Evolutionary conservation across 2,113 vertebrate species (phyloP).

Genomic region (Atherinomorus stipes): DNA sequence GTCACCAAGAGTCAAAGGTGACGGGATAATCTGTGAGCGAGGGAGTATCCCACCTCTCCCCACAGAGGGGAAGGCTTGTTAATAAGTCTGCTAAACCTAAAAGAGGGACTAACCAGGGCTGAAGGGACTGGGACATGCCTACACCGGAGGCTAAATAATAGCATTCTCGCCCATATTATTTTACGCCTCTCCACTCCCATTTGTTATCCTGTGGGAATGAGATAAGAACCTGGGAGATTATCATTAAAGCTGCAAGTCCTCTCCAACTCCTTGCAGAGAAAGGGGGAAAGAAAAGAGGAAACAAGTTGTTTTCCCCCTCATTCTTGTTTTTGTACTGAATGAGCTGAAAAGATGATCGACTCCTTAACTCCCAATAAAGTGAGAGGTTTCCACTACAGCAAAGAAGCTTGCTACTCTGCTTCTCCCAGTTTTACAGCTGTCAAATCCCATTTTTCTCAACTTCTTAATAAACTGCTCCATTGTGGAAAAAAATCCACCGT

Average conservation of each 20-base stretch:
- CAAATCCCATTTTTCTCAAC: conserved; percentile 75
- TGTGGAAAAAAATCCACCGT: conserved; percentile 56
- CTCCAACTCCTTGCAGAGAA: conserved; percentile 43
- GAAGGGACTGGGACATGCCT: conserved; percentile 81
- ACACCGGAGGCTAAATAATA: conserved; percentile 88
- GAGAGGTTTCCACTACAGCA: conserved; percentile 25
- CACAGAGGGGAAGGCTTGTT: conserved; percentile 83
- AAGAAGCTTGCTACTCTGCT: conserved; percentile 51
- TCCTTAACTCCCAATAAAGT: conserved; percentile 39
- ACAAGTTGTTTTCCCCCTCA: conserved; percentile 14
- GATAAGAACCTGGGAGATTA: conserved; percentile 95
- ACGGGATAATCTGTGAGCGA: conserved; percentile 68
- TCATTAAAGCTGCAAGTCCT: conserved; percentile 84
- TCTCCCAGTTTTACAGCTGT: conserved; percentile 71
- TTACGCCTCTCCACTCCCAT: conserved; percentile 97
- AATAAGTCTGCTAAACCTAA: conserved; percentile 82
- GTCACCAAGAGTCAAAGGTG: conserved; percentile 74
- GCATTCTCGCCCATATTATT: conserved; percentile 93
- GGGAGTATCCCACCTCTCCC: conserved; percentile 66
- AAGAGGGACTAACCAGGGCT: conserved; percentile 70
- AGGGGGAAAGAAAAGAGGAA: conserved; percentile 11
- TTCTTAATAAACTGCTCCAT: conserved; percentile 76
- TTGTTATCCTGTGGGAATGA: conserved; percentile 95
- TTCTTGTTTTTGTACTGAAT: conserved; percentile 15
- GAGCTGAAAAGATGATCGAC: conserved; percentile 7